phyloP scores from a whole-genome alignment of 2,113 vertebrate genomes.

The Misgurnus mizolepis region DNA sequence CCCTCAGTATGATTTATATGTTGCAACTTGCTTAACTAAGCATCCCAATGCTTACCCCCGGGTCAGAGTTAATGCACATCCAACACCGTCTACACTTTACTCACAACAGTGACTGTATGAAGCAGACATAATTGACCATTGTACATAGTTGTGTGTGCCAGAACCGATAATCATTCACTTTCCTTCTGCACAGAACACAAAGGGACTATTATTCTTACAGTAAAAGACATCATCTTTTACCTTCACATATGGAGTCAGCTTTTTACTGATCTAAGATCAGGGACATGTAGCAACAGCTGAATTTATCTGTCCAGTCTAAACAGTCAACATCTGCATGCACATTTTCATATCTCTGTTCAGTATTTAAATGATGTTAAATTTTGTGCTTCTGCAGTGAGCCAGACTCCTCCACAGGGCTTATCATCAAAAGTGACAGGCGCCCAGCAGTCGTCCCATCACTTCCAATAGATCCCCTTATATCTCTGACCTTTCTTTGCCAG shows the following conservation, averaged over 20 bases:
- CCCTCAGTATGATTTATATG: conserved; percentile 9
- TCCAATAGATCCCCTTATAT: not conserved
- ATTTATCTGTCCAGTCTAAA: conserved; percentile 11
- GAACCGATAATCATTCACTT: conserved; percentile 24
- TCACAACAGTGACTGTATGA: conserved; percentile 16
- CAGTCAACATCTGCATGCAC: conserved; percentile 8
- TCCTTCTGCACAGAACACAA: not conserved
- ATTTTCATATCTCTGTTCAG: conserved; percentile 9
- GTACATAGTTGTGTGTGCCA: conserved; percentile 11
- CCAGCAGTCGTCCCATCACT: conserved; percentile 40
- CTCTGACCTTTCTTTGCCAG: conserved; percentile 3
- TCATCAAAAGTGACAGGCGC: conserved; percentile 45
- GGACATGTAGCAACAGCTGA: conserved; percentile 4
- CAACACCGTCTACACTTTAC: not conserved
- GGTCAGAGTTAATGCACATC: conserved; percentile 19
- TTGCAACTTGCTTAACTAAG: conserved; percentile 15
- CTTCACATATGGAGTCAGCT: not conserved
- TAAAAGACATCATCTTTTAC: conserved; percentile 17
- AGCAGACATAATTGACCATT: conserved; percentile 9
- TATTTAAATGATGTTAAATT: conserved; percentile 32
- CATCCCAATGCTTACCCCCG: conserved; percentile 9
- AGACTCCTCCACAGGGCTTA: conserved; percentile 41
- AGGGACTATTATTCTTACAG: conserved; percentile 13
- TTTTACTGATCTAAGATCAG: conserved; percentile 1
- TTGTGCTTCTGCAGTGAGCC: conserved; percentile 13